These are phyloP conservation scores for Pachycephus smyrnensis DNA, from an alignment of 2,888 invertebrate genomes.

Conservation along the genomic window DNA sequence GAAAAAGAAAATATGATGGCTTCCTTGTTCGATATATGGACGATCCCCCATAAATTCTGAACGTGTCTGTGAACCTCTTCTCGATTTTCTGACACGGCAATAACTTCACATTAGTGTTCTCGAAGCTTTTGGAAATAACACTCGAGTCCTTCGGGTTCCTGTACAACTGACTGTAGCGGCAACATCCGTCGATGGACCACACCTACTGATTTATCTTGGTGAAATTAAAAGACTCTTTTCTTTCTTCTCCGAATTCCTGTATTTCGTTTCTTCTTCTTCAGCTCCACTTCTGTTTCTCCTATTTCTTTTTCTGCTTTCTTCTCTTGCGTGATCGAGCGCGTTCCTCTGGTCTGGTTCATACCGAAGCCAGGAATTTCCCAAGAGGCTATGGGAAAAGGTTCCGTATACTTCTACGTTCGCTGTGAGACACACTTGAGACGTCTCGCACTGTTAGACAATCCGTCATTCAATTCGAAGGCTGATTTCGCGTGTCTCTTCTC, in stretches of 20 bases:
- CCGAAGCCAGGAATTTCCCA: neutral
- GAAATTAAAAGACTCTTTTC: neutral
- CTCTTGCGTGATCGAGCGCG: conserved; percentile 9
- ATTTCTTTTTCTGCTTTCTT: neutral
- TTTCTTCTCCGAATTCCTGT: neutral
- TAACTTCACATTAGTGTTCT: conserved; percentile 47
- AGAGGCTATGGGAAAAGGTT: neutral
- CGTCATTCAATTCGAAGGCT: neutral
- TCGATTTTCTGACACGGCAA: conserved; percentile 30
- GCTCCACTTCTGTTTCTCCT: neutral
- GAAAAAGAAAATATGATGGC: neutral
- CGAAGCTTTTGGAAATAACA: neutral
- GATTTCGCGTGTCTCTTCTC: neutral
- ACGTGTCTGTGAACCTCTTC: conserved; percentile 23
- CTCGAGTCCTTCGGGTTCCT: neutral
- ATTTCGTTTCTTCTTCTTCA: conserved; percentile 17
- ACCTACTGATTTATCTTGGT: neutral
- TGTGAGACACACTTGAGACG: neutral
- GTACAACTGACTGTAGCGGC: neutral
- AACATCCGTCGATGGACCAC: neutral
- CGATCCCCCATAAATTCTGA: conserved; percentile 35
- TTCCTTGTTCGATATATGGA: neutral
- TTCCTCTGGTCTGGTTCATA: neutral
- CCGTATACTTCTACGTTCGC: neutral
- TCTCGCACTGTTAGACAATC: neutral